These are phyloP conservation scores for Micoletzkya japonica DNA, from an alignment of 2,888 invertebrate genomes.

Conservation along the genomic window DNA sequence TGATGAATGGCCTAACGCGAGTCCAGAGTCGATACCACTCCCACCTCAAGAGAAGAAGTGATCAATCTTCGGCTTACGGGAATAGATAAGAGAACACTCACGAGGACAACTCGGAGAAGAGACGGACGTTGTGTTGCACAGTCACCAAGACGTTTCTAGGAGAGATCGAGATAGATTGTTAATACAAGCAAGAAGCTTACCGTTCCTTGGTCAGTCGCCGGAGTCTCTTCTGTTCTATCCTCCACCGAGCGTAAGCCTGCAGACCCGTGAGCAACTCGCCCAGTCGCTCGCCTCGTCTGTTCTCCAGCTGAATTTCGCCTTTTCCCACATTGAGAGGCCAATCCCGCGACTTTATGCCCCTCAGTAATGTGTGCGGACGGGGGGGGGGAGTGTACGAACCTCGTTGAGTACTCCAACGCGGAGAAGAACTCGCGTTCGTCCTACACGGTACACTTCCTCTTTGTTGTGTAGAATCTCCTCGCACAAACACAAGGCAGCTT, in stretches of 20 bases:
- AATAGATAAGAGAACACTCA: slow-evolving; percentile 1
- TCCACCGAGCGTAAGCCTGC: slow-evolving; percentile 54
- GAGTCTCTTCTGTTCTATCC: slow-evolving; percentile 37
- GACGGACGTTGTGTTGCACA: slow-evolving; percentile 53
- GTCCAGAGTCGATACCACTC: slow-evolving; percentile 22
- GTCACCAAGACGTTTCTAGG: slow-evolving; percentile 42
- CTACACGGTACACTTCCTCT: slow-evolving; percentile 49
- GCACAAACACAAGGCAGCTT: slow-evolving; percentile 25
- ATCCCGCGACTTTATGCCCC: neutral
- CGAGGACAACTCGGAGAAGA: slow-evolving; percentile 33
- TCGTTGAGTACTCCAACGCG: slow-evolving; percentile 60
- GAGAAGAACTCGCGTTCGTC: slow-evolving; percentile 55
- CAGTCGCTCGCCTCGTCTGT: slow-evolving; percentile 35
- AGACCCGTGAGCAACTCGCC: slow-evolving; percentile 39
- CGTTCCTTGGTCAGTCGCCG: slow-evolving; percentile 31
- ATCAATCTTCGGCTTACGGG: neutral
- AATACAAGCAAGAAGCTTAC: slow-evolving; percentile 27
- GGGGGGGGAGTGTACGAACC: slow-evolving; percentile 29
- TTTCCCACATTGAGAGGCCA: neutral
- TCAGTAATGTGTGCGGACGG: neutral
- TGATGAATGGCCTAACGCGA: slow-evolving; percentile 20
- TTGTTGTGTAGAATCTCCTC: slow-evolving; percentile 4
- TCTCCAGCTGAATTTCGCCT: slow-evolving; percentile 33
- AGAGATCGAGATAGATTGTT: neutral
- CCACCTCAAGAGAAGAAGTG: slow-evolving; percentile 8